Conservation (phyloP, 2,797 vertebrate species). For the Pithecia hirsuta region DNA sequence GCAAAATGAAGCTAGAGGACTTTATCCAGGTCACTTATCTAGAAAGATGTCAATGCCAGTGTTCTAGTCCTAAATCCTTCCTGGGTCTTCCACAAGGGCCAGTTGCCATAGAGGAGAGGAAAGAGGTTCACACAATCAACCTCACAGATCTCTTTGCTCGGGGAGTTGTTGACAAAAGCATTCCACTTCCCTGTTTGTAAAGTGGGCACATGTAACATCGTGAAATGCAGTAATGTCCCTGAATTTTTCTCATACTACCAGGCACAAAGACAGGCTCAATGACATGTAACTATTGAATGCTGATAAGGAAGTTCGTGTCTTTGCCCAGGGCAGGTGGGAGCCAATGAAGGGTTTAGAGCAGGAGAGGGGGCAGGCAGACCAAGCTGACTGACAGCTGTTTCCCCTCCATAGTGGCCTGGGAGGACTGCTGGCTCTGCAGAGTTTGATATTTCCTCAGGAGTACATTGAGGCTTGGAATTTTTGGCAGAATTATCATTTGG, state of each 20-base stretch:
- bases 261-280: neutral
- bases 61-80: neutral
- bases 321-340: neutral
- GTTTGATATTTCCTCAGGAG: neutral
- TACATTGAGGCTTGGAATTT: neutral
- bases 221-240: accelerated
- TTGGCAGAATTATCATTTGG: neutral
- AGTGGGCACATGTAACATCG: neutral
- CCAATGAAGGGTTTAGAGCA: neutral
- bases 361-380: neutral
- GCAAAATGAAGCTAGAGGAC: neutral
- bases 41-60: neutral
- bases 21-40: neutral
- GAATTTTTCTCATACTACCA: neutral
- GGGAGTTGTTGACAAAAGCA: neutral
- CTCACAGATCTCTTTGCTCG: accelerated
- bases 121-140: neutral
- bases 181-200: neutral
- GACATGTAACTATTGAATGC: neutral
- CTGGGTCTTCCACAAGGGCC: neutral
- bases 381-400: neutral
- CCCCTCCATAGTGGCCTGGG: conserved; percentile 65
- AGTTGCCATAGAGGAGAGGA: neutral
- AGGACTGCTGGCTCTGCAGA: conserved; percentile 62
- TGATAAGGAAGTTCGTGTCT: neutral